phyloP scores from a whole-genome alignment of 1,140 invertebrate species.

The Stenopsyche tienmushanensis region DNA sequence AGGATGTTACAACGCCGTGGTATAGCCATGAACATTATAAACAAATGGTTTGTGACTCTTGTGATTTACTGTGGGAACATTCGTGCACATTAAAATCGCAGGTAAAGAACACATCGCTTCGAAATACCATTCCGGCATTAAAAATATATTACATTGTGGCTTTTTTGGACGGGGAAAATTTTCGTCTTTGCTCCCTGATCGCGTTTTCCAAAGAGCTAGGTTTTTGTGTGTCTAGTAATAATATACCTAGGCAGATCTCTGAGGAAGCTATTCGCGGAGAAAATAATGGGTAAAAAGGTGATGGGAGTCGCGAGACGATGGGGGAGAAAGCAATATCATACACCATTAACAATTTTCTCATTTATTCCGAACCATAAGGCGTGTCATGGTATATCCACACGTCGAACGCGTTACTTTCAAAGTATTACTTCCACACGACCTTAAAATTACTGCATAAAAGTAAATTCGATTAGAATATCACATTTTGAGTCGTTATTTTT shows the following conservation, averaged over 20 bases:
- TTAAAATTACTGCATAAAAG: no score
- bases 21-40: slow-evolving; percentile 39
- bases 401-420: slow-evolving; percentile 22
- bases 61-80: slow-evolving; percentile 41
- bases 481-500: no score
- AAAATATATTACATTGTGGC: no score
- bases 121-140: no score
- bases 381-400: slow-evolving; percentile 24
- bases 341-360: slow-evolving; percentile 43
- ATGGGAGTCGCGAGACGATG: slow-evolving; percentile 20
- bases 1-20: slow-evolving; percentile 31
- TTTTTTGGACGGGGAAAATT: no score
- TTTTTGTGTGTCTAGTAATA: slow-evolving; percentile 15
- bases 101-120: no score
- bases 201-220: no score
- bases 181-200: no score
- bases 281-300: slow-evolving; percentile 39
- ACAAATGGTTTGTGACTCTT: slow-evolving; percentile 35
- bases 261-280: slow-evolving; percentile 36
- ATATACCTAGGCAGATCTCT: slow-evolving; percentile 18
- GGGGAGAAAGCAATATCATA: slow-evolving; percentile 42
- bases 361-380: slow-evolving; percentile 42
- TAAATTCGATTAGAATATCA: no score
- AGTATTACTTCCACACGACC: no score
- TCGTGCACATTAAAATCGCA: not conserved